Percentiles rank a stretch among this genome's conserved stretches.
Conservation (phyloP, 1,140 invertebrate genomes). For the Glossosoma conforme region DNA sequence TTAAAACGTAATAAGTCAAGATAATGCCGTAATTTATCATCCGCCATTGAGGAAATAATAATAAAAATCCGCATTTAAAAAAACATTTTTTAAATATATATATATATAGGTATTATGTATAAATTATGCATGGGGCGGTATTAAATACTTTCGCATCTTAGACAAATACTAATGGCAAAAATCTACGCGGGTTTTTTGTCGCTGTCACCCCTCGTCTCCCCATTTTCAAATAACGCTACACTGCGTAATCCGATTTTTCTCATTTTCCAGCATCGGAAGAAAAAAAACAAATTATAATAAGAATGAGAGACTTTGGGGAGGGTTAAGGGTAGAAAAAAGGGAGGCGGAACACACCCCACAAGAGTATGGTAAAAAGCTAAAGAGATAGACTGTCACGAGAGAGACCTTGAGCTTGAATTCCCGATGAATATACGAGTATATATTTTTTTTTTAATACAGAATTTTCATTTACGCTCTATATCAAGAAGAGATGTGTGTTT, state of each 20-base stretch:
- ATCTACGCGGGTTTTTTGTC: conserved; percentile 19
- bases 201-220: conserved; percentile 21
- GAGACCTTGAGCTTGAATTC: too few relatives aligned
- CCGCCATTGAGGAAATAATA: too few relatives aligned
- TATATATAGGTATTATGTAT: neutral
- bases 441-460: too few relatives aligned
- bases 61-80: neutral
- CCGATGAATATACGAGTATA: too few relatives aligned
- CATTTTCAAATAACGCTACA: conserved; percentile 29
- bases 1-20: too few relatives aligned
- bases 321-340: neutral
- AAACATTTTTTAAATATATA: neutral
- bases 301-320: conserved; percentile 19
- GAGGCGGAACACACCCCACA: neutral
- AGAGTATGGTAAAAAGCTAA: neutral
- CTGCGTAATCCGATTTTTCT: conserved; percentile 32
- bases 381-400: neutral
- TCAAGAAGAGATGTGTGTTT: too few relatives aligned
- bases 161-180: conserved; percentile 26
- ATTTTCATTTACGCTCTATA: too few relatives aligned
- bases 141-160: too few relatives aligned
- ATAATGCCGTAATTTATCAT: too few relatives aligned
- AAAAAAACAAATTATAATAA: conserved; percentile 31
- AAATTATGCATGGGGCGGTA: conserved; percentile 4
- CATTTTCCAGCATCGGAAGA: conserved; percentile 30